Base-by-base conservation (phyloP, 2,888 invertebrate species). In the Drosophila setosimentum region DNA sequence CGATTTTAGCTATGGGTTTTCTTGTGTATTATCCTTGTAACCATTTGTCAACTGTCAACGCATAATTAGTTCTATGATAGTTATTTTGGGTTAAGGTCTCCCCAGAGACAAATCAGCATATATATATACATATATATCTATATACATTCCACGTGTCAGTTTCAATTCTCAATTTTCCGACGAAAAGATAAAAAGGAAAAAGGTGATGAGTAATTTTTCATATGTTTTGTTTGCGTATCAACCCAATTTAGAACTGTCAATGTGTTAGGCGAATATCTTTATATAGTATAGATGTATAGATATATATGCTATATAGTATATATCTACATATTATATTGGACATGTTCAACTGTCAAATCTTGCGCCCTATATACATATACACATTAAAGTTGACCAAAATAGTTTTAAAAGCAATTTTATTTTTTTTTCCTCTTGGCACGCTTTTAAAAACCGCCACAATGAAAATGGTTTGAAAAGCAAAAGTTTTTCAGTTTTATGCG, bases 161-260 rank as follows among this genome's bases (percentile, higher is more conserved):
- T 71, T 55, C 58, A 77, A 81, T 77, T 60, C 51, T 63, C 67
- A 55, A 55, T 71, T 67, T 80, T 68, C 24, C 76, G 33, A 33
- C 33, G 6, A 24, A 40, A 62, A 35, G 13, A 42, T 55, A 60
- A 18, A 29, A 24, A 50, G 18, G 18, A 35, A 29, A 27, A 29
- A 21, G 45, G 30, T 10, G 21, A 68, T 80, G 83, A 83, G 55
- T 82, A 80, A 82, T 68, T 35, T 61, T 60, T 60, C 51, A 50
- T 55, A 61, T 70, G 68, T 63, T 42, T 24, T 18, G 66, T 59
- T 37, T 48, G 67, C 59, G 62, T 70, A 86, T 86, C 87, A 83
- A 80, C 83, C 83, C 70, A 83, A 83, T 83, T 83, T 86, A 80
- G 67, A 78, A 76, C 80, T 83, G 87, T 76, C 83, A 73, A 80